Evolutionary conservation across 2,888 invertebrate genomes (phyloP), one percentile per base, ranked within the genome.

Genomic region (Drosophila nr. fundita): DNA sequence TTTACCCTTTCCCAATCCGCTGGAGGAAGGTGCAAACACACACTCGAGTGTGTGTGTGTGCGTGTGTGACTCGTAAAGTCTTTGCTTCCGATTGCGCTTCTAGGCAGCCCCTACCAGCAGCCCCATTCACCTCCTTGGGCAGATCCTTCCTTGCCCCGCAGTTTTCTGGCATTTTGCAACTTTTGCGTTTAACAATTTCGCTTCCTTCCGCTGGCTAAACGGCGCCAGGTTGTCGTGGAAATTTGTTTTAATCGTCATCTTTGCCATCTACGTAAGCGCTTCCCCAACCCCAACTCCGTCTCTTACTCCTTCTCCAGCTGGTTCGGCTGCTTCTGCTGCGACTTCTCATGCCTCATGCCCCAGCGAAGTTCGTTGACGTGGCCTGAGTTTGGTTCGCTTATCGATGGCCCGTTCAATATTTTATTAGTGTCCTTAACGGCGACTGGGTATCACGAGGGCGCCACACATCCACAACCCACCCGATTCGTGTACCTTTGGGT

Each of bases 191-290:
- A 87, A 90, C 87, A 87, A 87, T 90, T 87, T 90, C 76, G 89
- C 84, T 89, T 87, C 90, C 90, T 87, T 87, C 87, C 90, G 84
- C 62, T 86, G 75, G 74, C 78, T 78, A 84, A 91, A 89, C 87
- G 91, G 92, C 92, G 91, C 92, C 91, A 91, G 80, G 85, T 82
- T 76, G 91, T 84, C 92, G 90, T 87, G 73, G 76, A 83, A 87
- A 87, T 91, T 89, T 84, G 79, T 86, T 91, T 91, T 91, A 91
- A 91, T 91, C 92, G 90, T 90, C 87, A 89, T 90, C 89, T 90
- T 90, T 89, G 87, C 87, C 80, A 87, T 86, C 90, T 76, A 80
- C 85, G 85, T 87, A 81, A 89, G 89, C 83, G 72, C 52, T 78
- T 73, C 13, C 8, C 24, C 24, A 2, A 10, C 4, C 27, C 6